Evolutionary conservation across 2,888 invertebrate species (phyloP), one percentile per base, ranked within the genome.

Genomic region (Athalia circularis): DNA sequence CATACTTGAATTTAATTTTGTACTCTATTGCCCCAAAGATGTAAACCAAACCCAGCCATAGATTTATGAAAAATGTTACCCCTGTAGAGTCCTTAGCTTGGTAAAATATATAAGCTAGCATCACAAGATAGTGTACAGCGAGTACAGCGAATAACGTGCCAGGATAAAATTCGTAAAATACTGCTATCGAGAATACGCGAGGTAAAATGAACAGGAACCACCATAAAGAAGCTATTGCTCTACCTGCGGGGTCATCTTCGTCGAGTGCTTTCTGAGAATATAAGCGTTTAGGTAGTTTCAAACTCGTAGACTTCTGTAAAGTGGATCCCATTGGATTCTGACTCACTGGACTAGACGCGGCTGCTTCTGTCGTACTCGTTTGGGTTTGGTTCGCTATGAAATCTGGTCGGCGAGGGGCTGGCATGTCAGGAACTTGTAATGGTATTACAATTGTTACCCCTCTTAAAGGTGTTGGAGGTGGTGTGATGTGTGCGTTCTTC

Each of bases 21-120:
- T 96, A 95, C 90, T 96, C 96, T 86, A 96, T 93, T 65, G 96
- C 91, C 85, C 95, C 94, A 87, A 96, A 94, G 77, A 95, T 92
- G 86, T 95, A 96, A 80, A 96, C 92, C 82, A 95, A 93, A 11
- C 95, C 94, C 15, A 96, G 92, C 87, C 95, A 94, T 80, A 95
- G 86, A 78, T 88, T 88, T 11, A 90, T 86, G 52, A 87, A 86
- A 74, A 88, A 84, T 4, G 87, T 89, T 45, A 87, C 87, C 0
- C 83, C 79, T 29, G 89, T 88, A 85, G 94, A 94, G 88, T 95
- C 95, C 81, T 94, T 93, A 0, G 94, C 93, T 80, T 95, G 94
- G 83, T 92, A 91, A 81, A 94, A 92, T 74, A 96, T 89, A 81
- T 94, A 93, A 8, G 92, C 88, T 64, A 95, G 88, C 92, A 95